A percentile compares a stretch with the other conserved stretches of the same genome.
Evolutionary conservation across 2,888 invertebrate genomes (phyloP).

Genomic region (Anticlea derivata): DNA sequence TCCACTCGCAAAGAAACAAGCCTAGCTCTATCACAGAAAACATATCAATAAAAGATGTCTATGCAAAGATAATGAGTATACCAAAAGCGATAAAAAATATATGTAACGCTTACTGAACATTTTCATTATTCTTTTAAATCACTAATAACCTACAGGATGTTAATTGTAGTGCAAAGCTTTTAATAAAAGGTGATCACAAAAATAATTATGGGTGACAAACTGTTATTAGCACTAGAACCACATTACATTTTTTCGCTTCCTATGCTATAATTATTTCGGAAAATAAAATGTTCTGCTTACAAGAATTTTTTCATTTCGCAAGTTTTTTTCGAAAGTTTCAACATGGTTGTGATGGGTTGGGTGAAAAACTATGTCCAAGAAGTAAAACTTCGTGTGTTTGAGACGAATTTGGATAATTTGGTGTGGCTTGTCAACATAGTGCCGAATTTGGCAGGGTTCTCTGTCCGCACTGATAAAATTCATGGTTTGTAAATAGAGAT

Average conservation of each 20-base stretch:
- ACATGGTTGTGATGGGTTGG: slow-evolving; percentile 34
- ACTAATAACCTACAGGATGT: slow-evolving; percentile 13
- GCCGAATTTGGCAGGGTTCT: slow-evolving; percentile 56
- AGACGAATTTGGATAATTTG: slow-evolving; percentile 52
- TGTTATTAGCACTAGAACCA: slow-evolving; percentile 19
- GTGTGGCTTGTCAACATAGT: slow-evolving; percentile 56
- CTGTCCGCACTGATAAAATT: slow-evolving; percentile 47
- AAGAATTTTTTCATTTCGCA: slow-evolving; percentile 2
- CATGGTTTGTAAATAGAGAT: slow-evolving; percentile 39
- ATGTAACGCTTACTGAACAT: neutral
- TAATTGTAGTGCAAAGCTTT: slow-evolving; percentile 22
- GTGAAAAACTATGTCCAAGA: slow-evolving; percentile 31
- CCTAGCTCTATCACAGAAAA: too few relatives aligned
- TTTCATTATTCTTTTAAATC: neutral
- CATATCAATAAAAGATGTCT: too few relatives aligned
- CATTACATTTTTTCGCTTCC: slow-evolving; percentile 6
- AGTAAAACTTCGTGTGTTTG: slow-evolving; percentile 40
- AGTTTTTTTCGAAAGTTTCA: slow-evolving; percentile 6
- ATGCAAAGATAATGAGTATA: neutral
- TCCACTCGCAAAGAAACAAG: too few relatives aligned
- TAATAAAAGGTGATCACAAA: slow-evolving; percentile 23
- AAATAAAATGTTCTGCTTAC: slow-evolving; percentile 12
- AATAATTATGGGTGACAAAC: slow-evolving; percentile 19
- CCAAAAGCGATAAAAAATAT: neutral
- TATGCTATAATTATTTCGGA: slow-evolving; percentile 1